Conservation (phyloP, 1,140 invertebrate species). For the Bombus ignitus region DNA sequence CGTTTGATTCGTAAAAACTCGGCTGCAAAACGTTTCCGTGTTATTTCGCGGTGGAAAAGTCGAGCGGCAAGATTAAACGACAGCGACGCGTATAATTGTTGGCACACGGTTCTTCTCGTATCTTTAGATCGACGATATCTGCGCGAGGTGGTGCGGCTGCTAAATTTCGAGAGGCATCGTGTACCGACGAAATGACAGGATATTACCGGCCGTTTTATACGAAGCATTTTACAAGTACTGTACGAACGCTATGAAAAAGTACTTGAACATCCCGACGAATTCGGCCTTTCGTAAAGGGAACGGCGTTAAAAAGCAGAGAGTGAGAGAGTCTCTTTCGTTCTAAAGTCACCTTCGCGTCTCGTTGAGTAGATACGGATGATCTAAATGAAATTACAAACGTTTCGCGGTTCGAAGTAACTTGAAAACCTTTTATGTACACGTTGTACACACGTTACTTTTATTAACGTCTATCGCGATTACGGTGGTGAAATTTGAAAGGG, state of each 20-base stretch:
- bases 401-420: too few relatives aligned
- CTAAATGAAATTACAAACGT: too few relatives aligned
- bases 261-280: conserved; percentile 19
- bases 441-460: too few relatives aligned
- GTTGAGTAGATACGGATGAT: not conserved
- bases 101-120: not conserved
- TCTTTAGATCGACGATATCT: not conserved
- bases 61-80: not conserved
- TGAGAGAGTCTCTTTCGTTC: not conserved
- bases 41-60: not conserved
- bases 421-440: too few relatives aligned
- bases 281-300: not conserved
- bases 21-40: not conserved
- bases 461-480: too few relatives aligned
- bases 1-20: too few relatives aligned
- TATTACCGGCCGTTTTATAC: conserved; percentile 13
- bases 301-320: not conserved
- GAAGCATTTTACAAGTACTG: conserved; percentile 18
- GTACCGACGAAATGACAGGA: not conserved
- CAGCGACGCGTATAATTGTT: not conserved
- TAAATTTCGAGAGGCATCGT: conserved; percentile 30
- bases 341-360: not conserved
- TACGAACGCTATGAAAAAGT: conserved; percentile 27
- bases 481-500: too few relatives aligned
- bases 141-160: not conserved